Base-by-base conservation (phyloP, 2,888 invertebrate genomes). In the Smittia sp. region DNA sequence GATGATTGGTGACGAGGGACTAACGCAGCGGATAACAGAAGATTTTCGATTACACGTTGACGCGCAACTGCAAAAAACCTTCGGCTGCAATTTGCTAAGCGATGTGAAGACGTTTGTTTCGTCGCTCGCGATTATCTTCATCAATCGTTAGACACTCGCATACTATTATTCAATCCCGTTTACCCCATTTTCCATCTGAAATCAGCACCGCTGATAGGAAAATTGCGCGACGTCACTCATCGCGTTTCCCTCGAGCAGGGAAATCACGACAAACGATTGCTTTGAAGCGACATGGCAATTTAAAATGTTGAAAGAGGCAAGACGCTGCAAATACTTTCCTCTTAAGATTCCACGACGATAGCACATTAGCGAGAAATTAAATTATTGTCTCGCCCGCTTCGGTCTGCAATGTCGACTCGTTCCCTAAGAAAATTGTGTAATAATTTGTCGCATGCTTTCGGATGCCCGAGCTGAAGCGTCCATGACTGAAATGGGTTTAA, bases 251-350 rank as follows among this genome's bases (percentile, higher is more conserved):
- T 13, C 69, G 46, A 32, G 13, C 24, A 46, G 62, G 24, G 52
- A 68, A 68, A 38, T 69, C 52, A 52, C 69, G 69, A 69, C 54
- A 69, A 69, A 69, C 52, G 69, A 68, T 68, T 68, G 46, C 46
- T 68, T 68, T 68, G 68, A 68, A 68, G 46, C 69, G 69, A 69
- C 69, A 54, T 54, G 54, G 69, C 54, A 69, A 69, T 69, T 69
- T 41, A 27, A 54, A 54, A 41, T 69, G 54, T n/a, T 22, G 15
- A 15, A 46, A 46, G 22, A 3, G 22, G 32, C 3, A 58, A 9
- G 58, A 58, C 22, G 58, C 46, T 58, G 15, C n/a, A 22, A 58
- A 58, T 11, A 58, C 20, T 27, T 69, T 46, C n/a, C 24, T 68
- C 52, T 24, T 68, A 24, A 68, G 68, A 68, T 32, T 25, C 13